Evolutionary conservation across 2,797 vertebrate genomes (phyloP).

Genomic region (Sciurus carolinensis): DNA sequence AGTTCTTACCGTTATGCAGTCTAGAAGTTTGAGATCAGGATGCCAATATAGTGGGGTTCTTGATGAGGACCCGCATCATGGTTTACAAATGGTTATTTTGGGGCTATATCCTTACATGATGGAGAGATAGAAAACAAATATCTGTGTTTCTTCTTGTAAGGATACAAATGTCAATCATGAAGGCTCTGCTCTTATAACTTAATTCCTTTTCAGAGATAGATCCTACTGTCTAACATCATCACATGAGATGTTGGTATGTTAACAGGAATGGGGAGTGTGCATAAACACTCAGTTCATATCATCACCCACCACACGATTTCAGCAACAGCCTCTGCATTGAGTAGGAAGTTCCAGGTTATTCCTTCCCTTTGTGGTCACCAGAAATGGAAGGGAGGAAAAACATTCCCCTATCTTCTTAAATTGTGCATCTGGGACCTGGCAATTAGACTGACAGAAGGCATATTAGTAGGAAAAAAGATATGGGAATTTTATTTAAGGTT

Average conservation of each 20-base stretch:
- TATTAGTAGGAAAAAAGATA: background rate
- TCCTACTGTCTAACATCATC: background rate
- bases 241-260: background rate
- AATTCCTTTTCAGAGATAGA: background rate
- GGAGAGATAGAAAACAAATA: background rate
- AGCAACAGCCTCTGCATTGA: background rate
- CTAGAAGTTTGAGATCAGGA: background rate
- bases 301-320: background rate
- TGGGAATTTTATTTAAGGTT: background rate
- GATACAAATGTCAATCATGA: background rate
- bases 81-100: background rate
- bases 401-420: background rate
- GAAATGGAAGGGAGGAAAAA: background rate
- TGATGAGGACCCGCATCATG: background rate
- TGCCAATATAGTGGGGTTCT: accelerated
- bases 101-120: accelerated
- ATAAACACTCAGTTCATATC: background rate
- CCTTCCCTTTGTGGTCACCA: background rate
- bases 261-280: background rate
- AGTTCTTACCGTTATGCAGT: background rate
- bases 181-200: background rate
- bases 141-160: background rate
- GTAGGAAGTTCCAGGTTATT: background rate
- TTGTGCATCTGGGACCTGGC: background rate
- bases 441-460: background rate